Conservation (phyloP, 2,113 vertebrate genomes). For the Saccopteryx bilineata region DNA sequence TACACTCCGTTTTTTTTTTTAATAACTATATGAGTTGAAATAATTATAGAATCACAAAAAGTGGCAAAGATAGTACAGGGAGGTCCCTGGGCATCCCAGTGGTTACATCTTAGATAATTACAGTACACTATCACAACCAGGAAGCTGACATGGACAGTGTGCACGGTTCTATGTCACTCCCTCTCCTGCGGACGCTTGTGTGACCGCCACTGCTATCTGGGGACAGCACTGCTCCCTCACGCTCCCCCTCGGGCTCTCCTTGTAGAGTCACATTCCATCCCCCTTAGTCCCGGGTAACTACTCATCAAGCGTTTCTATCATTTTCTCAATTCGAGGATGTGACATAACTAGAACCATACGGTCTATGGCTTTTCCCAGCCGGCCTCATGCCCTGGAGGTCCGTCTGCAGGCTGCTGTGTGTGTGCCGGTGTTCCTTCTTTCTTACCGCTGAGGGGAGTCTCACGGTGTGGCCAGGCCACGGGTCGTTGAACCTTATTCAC, state of each 20-base stretch:
- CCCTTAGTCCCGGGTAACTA: background rate
- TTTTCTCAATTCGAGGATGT: background rate
- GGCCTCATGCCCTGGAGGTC: background rate
- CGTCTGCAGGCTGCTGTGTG: background rate
- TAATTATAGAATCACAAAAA: slow-evolving; percentile 20
- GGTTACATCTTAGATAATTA: background rate
- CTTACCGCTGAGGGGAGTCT: no score
- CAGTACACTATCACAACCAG: background rate
- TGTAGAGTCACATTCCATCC: rapidly evolving
- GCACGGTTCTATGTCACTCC: background rate
- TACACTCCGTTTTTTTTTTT: background rate
- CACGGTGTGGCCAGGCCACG: rapidly evolving
- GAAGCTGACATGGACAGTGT: background rate
- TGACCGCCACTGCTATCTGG: background rate
- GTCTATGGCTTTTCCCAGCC: background rate
- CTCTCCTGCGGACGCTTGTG: no score
- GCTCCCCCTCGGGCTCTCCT: background rate
- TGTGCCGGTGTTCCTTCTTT: background rate
- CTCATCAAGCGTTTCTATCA: background rate
- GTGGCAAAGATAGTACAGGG: background rate
- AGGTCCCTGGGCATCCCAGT: background rate
- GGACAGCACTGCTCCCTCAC: background rate
- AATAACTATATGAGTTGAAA: background rate
- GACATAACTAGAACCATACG: background rate
- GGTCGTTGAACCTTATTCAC: background rate